Evolutionary conservation across 2,797 vertebrate genomes (phyloP).

Genomic region (Macrochelys suwanniensis): DNA sequence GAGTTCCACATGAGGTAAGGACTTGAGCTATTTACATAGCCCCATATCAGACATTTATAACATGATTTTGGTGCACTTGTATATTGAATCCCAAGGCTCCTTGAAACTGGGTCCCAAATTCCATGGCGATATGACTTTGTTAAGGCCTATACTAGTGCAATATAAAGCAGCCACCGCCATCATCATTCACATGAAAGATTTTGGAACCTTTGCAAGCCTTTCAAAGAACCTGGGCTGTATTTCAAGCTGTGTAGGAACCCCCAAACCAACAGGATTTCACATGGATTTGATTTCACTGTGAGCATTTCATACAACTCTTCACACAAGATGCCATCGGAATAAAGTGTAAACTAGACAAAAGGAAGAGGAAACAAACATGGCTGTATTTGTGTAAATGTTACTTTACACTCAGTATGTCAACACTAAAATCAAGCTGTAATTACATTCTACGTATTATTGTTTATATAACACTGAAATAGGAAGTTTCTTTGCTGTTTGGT

Average conservation of each 20-base stretch:
- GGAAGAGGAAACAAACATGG: not conserved
- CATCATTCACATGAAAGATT: not conserved
- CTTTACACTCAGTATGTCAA: not conserved
- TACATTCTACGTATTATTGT: not conserved
- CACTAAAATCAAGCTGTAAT: not conserved
- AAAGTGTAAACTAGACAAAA: not conserved
- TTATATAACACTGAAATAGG: not conserved
- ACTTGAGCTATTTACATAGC: slow-evolving; percentile 15
- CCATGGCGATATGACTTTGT: not conserved
- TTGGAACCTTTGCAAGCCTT: not conserved
- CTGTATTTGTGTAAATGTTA: not conserved
- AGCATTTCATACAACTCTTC: not conserved
- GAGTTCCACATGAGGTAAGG: not conserved
- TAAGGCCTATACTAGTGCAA: not conserved
- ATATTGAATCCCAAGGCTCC: not conserved
- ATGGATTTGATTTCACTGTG: not conserved
- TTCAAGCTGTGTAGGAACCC: not conserved
- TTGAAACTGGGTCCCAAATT: not conserved
- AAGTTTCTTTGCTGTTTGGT: not conserved
- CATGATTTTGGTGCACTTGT: not conserved
- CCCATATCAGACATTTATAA: not conserved
- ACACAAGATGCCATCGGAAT: not conserved
- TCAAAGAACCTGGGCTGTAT: not conserved
- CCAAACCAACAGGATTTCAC: not conserved
- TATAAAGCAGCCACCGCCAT: not conserved